phyloP scores from a whole-genome alignment of 2,797 vertebrate species.

The Falco cherrug region DNA sequence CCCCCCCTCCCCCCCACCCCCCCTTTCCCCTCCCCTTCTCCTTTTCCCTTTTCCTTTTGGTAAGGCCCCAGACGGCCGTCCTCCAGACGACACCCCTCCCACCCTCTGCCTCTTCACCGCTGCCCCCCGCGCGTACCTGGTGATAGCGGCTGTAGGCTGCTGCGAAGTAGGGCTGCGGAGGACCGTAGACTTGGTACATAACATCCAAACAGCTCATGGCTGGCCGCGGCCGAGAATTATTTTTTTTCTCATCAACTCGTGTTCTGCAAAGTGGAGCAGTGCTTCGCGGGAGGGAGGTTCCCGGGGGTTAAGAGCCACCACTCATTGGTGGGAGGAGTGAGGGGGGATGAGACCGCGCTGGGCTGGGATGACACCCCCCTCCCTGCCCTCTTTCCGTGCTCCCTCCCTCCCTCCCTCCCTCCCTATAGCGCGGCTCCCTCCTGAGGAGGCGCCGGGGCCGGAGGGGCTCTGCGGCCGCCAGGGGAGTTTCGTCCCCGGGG shows the following conservation, averaged over 20 bases:
- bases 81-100: slow-evolving; percentile 48
- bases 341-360: not conserved
- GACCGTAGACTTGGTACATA: slow-evolving; percentile 97
- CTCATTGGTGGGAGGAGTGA: slow-evolving; percentile 43
- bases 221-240: slow-evolving; percentile 60
- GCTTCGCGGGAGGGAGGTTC: slow-evolving; percentile 76
- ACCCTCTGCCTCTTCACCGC: not conserved
- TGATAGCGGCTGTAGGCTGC: slow-evolving; percentile 91
- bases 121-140: slow-evolving; percentile 82
- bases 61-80: slow-evolving; percentile 37
- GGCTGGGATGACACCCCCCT: not conserved
- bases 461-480: not conserved
- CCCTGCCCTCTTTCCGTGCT: not conserved
- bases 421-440: not conserved
- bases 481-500: not conserved
- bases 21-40: slow-evolving; percentile 45
- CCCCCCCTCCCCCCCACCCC: not conserved
- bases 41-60: slow-evolving; percentile 53
- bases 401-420: not conserved
- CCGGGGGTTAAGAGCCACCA: not conserved
- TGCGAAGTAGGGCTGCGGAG: slow-evolving; percentile 91
- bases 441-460: not conserved
- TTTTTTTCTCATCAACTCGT: slow-evolving; percentile 71
- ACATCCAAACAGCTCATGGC: slow-evolving; percentile 99
- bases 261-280: slow-evolving; percentile 42